A percentile compares a stretch with the other conserved stretches of the same genome.
Evolutionary conservation across 2,888 invertebrate genomes (phyloP).

Genomic region (Ochlodes sylvanus): DNA sequence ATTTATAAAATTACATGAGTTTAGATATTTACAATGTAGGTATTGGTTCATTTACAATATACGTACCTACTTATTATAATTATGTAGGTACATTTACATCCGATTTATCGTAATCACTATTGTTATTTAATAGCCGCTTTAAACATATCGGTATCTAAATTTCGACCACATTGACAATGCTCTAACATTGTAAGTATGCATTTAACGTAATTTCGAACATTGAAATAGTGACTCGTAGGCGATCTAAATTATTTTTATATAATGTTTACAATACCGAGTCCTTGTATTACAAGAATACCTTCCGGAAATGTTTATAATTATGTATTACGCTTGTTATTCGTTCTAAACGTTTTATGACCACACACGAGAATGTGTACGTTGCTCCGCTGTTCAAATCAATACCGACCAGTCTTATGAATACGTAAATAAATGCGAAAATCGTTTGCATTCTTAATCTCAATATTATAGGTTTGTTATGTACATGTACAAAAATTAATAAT

Average conservation of each 20-base stretch:
- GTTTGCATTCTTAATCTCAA: background rate
- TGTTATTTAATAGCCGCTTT: no score
- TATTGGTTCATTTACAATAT: no score
- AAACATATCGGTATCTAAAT: no score
- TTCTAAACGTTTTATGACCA: slow-evolving; percentile 29
- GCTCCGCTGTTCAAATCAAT: background rate
- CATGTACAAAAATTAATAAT: slow-evolving; percentile 9
- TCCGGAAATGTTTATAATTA: slow-evolving; percentile 32
- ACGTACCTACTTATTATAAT: no score
- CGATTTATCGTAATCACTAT: no score
- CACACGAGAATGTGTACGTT: slow-evolving; percentile 8
- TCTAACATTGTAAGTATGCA: no score
- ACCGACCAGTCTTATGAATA: background rate
- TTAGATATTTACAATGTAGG: no score
- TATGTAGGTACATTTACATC: no score
- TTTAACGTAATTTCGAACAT: no score
- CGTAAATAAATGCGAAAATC: slow-evolving; percentile 2
- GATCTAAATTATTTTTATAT: slow-evolving; percentile 34
- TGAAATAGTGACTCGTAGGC: background rate
- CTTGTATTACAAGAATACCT: slow-evolving; percentile 37
- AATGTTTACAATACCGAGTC: slow-evolving; percentile 31
- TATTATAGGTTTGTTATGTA: background rate
- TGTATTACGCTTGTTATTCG: slow-evolving; percentile 23
- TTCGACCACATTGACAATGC: no score
- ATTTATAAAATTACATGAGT: no score